Percentiles rank a stretch among this genome's conserved stretches.
Conservation (phyloP, 2,797 vertebrate species). For the Tarsius wallacei region DNA sequence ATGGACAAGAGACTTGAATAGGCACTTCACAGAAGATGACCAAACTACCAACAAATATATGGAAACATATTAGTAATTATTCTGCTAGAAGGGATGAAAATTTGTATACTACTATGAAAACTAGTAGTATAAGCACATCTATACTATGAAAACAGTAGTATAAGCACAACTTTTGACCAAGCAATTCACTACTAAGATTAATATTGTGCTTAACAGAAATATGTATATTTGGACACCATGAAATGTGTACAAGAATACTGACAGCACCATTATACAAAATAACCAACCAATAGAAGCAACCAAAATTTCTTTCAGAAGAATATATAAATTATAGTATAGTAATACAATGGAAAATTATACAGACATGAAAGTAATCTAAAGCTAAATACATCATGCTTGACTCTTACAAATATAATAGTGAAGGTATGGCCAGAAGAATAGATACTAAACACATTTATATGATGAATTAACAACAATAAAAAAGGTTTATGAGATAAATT, state of each 20-base stretch:
- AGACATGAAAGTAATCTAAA: too few species aligned
- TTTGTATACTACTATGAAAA: background rate
- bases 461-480: too few species aligned
- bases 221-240: background rate
- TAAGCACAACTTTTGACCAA: background rate
- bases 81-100: background rate
- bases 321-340: too few species aligned
- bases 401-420: too few species aligned
- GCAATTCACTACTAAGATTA: background rate
- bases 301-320: too few species aligned
- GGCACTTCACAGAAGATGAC: background rate
- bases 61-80: slow-evolving; percentile 1
- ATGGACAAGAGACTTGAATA: too few species aligned
- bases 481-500: too few species aligned
- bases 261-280: background rate
- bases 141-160: background rate
- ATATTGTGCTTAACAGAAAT: background rate
- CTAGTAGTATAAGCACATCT: too few species aligned
- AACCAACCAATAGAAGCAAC: background rate
- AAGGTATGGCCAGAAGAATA: too few species aligned
- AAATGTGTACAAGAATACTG: background rate
- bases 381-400: too few species aligned
- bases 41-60: background rate
- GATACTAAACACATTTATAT: too few species aligned
- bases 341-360: too few species aligned